Base-by-base conservation (phyloP, 2,888 invertebrate species). In the Hemistola chrysoprasaria region DNA sequence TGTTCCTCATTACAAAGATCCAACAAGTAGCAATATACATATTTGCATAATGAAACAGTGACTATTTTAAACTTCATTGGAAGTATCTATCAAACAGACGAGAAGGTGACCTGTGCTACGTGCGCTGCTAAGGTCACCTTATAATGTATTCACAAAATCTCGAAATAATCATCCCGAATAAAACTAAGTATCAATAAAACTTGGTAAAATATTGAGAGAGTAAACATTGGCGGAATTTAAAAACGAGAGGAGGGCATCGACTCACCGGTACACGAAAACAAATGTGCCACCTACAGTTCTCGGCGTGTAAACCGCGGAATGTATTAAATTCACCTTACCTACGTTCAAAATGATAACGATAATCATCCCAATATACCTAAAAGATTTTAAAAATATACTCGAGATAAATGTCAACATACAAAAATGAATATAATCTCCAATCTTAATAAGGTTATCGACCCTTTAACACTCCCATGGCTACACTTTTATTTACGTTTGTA, bases 401-500 rank as follows among this genome's bases (percentile, higher is more conserved):
- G n/a, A n/a, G n/a, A n/a, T 16, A 16, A 16, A 28, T 16, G 9
- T 30, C 11, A 22, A 9, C 33, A 26, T 11, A 37, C 22, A 33
- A 30, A 37, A 50, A 52, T 41, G 49, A 51, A 46, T 52, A 52
- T 49, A 56, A 62, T 56, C 58, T 58, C 54, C 40, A 49, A 45
- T 56, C 58, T 58, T 53, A 41, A 49, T 46, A 48, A 61, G 80
- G 79, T 79, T 69, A 71, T 68, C 64, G 78, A 81, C 73, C 81
- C 72, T 54, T 49, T 39, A 71, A 52, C 57, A 53, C 60, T 62
- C 48, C 59, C 60, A 63, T 66, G 62, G 66, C 50, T 68, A 60
- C 62, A 58, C 53, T 65, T 64, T 56, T 78, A 71, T 83, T 78
- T 79, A 72, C 73, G 71, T 64, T 64, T 48, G 65, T 68, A 78